Evolutionary conservation across 2,797 vertebrate genomes (phyloP).

Genomic region (Anas georgica): DNA sequence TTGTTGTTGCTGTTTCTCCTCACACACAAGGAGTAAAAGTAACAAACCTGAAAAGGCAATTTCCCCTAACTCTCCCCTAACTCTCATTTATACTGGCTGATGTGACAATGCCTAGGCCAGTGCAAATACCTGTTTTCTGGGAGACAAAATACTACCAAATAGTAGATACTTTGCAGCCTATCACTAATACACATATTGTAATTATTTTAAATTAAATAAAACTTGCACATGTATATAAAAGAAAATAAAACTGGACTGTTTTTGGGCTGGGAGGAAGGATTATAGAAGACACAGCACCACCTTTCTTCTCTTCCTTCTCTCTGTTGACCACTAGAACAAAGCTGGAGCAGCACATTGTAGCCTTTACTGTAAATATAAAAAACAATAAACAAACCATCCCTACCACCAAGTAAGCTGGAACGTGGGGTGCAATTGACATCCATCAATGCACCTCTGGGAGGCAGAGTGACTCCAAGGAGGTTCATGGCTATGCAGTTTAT

Average conservation of each 20-base stretch:
- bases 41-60: neutral
- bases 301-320: neutral
- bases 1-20: neutral
- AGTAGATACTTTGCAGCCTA: neutral
- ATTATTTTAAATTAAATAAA: neutral
- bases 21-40: neutral
- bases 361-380: neutral
- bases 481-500: neutral
- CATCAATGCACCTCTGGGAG: neutral
- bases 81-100: neutral
- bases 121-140: neutral
- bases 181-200: neutral
- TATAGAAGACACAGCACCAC: neutral
- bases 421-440: neutral
- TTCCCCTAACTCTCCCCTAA: neutral
- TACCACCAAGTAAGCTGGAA: rapidly evolving
- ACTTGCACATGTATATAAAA: neutral
- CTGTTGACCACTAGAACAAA: neutral
- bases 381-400: neutral
- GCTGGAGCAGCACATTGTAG: neutral
- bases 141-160: neutral
- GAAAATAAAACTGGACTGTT: neutral
- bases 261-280: neutral
- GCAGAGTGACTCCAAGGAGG: neutral
- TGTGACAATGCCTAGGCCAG: neutral